These are phyloP conservation scores for Schizothorax lantsangensis DNA, from an alignment of 2,797 vertebrate genomes.

Conservation along the genomic window DNA sequence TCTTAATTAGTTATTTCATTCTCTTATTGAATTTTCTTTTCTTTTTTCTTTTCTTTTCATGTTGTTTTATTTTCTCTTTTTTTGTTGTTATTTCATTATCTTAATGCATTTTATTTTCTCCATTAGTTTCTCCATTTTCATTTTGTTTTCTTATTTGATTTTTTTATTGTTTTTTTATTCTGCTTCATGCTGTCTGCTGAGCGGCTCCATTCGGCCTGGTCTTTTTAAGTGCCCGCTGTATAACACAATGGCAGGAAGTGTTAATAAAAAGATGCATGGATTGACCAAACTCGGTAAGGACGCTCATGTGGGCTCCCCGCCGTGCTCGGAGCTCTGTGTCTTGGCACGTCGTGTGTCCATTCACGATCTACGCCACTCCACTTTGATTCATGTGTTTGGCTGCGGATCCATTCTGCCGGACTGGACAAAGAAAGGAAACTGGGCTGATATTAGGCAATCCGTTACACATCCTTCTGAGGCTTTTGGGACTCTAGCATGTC, in stretches of 20 bases:
- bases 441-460: slow-evolving; percentile 70
- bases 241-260: slow-evolving; percentile 29
- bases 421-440: slow-evolving; percentile 85
- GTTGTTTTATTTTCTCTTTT: no score
- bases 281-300: background rate
- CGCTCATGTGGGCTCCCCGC: background rate
- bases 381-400: slow-evolving; percentile 74
- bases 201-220: no score
- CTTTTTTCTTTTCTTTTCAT: background rate
- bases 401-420: slow-evolving; percentile 33
- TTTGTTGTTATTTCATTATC: background rate
- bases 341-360: slow-evolving; percentile 27
- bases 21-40: background rate
- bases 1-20: no score
- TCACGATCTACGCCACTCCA: slow-evolving; percentile 45
- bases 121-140: background rate
- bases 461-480: slow-evolving; percentile 45
- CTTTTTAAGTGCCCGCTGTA: background rate
- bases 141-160: background rate
- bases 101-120: background rate
- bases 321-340: background rate
- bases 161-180: background rate
- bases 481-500: slow-evolving; percentile 42
- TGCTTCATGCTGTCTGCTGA: background rate
- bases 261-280: background rate